Conservation (phyloP, 2,797 vertebrate species). For the Dermochelys coriacea region DNA sequence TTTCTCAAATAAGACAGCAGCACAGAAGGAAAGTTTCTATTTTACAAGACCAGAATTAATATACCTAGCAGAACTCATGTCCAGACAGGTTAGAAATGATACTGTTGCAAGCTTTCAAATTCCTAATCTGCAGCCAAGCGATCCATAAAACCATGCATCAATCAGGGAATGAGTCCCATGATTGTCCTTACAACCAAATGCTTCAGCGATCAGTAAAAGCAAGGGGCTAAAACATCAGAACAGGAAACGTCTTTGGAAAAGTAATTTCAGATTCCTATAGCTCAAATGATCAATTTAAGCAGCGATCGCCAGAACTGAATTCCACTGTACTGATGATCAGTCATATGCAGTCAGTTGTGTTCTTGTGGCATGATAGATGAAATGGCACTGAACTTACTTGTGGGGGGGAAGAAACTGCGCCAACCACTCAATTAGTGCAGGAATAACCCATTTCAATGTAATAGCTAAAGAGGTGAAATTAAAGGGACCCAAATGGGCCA, state of each 20-base stretch:
- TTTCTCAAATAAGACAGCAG: neutral
- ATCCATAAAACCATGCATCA: neutral
- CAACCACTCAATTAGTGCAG: neutral
- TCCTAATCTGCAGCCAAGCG: neutral
- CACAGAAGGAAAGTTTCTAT: neutral
- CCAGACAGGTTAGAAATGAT: neutral
- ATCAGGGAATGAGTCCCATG: neutral
- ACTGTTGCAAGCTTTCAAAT: neutral
- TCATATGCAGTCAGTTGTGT: neutral
- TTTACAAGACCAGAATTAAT: neutral
- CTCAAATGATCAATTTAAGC: neutral
- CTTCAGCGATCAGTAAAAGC: neutral
- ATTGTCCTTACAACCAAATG: neutral
- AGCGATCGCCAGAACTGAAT: neutral
- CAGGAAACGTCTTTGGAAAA: neutral
- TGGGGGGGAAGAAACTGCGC: neutral
- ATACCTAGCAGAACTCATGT: too few relatives aligned
- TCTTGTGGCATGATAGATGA: neutral
- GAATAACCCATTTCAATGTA: neutral
- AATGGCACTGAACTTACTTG: neutral
- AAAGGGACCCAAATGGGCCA: neutral
- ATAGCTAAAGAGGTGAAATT: neutral
- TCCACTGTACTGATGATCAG: neutral
- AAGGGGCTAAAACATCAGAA: neutral
- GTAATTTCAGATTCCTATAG: neutral